Base-by-base conservation (phyloP, 2,113 vertebrate genomes). In the Aleadryas rufinucha region DNA sequence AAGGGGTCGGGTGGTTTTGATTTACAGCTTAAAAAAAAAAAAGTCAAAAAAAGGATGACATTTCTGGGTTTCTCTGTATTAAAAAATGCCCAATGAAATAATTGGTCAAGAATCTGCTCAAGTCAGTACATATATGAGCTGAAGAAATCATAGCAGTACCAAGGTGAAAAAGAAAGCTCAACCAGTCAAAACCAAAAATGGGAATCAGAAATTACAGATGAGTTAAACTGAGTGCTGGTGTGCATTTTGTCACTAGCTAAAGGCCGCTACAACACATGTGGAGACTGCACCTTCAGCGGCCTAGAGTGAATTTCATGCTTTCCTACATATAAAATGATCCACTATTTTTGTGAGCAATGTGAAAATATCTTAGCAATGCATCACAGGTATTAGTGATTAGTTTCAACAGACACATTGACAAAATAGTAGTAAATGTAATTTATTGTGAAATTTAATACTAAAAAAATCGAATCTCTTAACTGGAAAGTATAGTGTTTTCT, bases 41-140 rank as follows among this genome's bases (percentile, higher is more conserved):
- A n/a, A n/a, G n/a, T n/a, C n/a, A n/a, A n/a, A 6, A 2, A 22
- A 16, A n/a, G 10, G 10, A 28, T 12, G 3, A 13, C 0, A 7
- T 54, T 79, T 41, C 13, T 53, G 7, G 8, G 20, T 54, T 87
- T 82, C 18, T 75, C 17, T 35, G 21, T 37, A 59, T 53, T 54
- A 79, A 53, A 7, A 66, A 92, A 65, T 17, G 22, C 6, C 26
- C 61, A 60, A 66, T 6, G 3, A 82, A 69, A 66, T 7, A 12
- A 77, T 7, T 45, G 52, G 20, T 71, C 20, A 66, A 66, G 12
- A 22, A 65, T 16, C 37, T 18, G 30, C 5, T 59, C 33, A 83
- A 69, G 41, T 39, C 30, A 79, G 66, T 63, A 45, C 4, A 26
- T 50, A 59, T 30, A 56, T 4, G 24, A 69, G 30, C 8, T 56